Base-by-base conservation (phyloP, 2,797 vertebrate species). In the Anguilla pacifica region DNA sequence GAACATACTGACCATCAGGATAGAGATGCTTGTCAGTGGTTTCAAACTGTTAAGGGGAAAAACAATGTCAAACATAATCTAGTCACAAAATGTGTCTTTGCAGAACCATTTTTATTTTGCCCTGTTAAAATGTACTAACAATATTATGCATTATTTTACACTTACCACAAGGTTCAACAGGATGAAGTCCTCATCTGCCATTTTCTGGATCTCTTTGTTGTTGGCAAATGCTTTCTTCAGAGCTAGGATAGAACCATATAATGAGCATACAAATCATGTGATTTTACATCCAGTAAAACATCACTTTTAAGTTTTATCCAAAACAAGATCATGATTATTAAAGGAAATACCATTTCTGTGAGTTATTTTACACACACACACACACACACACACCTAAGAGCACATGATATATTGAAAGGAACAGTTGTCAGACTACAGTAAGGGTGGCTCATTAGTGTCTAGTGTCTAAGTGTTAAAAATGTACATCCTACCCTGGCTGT, bases 1-100 rank as follows among this genome's bases (percentile, higher is more conserved):
- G 99, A 61, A 99, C 98, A 0, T 99, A 99, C 90, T 99, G 96
- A 81, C 98, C 98, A 2, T 99, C 99, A 61, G 98, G 98, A 49
- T 97, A 95, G 53, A 99, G 96, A 88, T 99, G 96, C 91, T 98
- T 98, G 93, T 99, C 99, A 61, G 97, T 98, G 70, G 98, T 99
- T 95, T 99, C 99, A 85, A 98, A 98, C 99, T 99, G 92, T 28
- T 39, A 87, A 89, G 79, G 85, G 39, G 93, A 61, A 86, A 85
- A 35, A 22, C 7, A 46, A 31, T 57, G 74, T 88, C 57, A 61
- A 55, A 31, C 25, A 57, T 84, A 84, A 3, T 31, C 83, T 46
- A 35, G n/a, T 35, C 28, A 57, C 11, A 55, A 28, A 83, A 55
- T 82, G 15, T 81, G 17, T 82, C 15, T 43, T 46, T 81, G 17